Percentiles rank a stretch among this genome's conserved stretches.
Conservation (phyloP, 2,888 invertebrate species). For the Lepidocyrtoides sp. region DNA sequence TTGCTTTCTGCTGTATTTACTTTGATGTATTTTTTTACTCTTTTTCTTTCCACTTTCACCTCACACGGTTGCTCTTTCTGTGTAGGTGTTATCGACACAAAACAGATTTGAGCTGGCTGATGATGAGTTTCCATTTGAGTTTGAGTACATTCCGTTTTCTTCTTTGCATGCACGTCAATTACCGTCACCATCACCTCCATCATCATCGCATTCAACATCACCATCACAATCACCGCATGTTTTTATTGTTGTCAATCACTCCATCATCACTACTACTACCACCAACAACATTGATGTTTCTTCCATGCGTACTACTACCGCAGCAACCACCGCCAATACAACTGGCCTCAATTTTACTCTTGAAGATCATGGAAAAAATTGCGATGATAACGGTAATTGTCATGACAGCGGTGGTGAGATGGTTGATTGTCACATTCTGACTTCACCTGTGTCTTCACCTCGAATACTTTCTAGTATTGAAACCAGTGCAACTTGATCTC, state of each 20-base stretch:
- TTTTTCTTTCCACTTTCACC: conserved; percentile 30
- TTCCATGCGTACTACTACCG: not conserved
- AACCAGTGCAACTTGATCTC: conserved; percentile 55
- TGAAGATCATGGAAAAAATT: not conserved
- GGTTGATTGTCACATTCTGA: conserved; percentile 31
- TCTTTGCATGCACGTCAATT: conserved; percentile 71
- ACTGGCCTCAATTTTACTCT: not conserved
- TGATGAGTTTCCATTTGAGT: conserved; percentile 71
- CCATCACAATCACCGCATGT: conserved; percentile 56
- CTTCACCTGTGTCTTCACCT: not conserved
- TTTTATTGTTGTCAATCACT: conserved; percentile 60
- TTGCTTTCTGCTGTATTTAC: not conserved
- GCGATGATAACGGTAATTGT: conserved; percentile 52
- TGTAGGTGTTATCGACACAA: conserved; percentile 78
- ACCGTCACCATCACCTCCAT: not conserved
- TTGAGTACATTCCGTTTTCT: conserved; percentile 77
- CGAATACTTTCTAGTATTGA: not conserved
- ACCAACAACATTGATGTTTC: not conserved
- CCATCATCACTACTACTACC: not conserved
- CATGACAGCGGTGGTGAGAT: conserved; percentile 51
- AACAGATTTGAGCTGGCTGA: conserved; percentile 77
- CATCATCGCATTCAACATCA: not conserved
- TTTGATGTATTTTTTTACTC: not conserved
- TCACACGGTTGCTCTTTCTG: conserved; percentile 48
- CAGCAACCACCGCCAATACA: not conserved